phyloP scores from a whole-genome alignment of 2,888 invertebrate genomes.

The Acrobeloides nanus region DNA sequence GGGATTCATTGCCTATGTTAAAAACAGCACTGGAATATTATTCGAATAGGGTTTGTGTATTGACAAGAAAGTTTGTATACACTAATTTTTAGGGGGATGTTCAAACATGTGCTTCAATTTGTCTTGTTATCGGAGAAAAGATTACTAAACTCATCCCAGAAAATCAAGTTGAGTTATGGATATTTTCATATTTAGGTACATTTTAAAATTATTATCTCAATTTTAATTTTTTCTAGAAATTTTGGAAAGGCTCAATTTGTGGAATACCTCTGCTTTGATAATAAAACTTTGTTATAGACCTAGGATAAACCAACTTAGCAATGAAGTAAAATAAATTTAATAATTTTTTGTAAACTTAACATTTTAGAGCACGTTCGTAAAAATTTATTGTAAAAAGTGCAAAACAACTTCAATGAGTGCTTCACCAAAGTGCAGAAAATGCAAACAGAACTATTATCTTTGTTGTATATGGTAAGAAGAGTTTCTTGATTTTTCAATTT shows the following conservation, averaged over 20 bases:
- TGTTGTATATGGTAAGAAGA: too few species aligned
- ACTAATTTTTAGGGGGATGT: constrained; percentile 21
- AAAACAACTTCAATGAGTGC: constrained; percentile 13
- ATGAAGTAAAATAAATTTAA: constrained; percentile 11
- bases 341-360: background rate
- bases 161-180: constrained; percentile 17
- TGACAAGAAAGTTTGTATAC: too few species aligned
- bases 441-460: too few species aligned
- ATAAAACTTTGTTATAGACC: constrained; percentile 12
- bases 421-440: constrained; percentile 10
- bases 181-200: constrained; percentile 17
- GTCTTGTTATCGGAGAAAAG: constrained; percentile 19
- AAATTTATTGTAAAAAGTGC: constrained; percentile 17
- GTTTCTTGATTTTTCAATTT: too few species aligned
- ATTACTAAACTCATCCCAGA: constrained; percentile 13
- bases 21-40: constrained; percentile 19
- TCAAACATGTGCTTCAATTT: constrained; percentile 22
- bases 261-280: constrained; percentile 14
- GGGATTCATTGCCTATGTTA: constrained; percentile 15
- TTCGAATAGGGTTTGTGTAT: constrained; percentile 14
- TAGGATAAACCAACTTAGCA: constrained; percentile 17
- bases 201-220: background rate
- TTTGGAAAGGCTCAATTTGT: constrained; percentile 12
- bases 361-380: constrained; percentile 23
- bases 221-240: constrained; percentile 5